Evolutionary conservation across 2,888 invertebrate species (phyloP).

Genomic region (Orchesellides sinensis): DNA sequence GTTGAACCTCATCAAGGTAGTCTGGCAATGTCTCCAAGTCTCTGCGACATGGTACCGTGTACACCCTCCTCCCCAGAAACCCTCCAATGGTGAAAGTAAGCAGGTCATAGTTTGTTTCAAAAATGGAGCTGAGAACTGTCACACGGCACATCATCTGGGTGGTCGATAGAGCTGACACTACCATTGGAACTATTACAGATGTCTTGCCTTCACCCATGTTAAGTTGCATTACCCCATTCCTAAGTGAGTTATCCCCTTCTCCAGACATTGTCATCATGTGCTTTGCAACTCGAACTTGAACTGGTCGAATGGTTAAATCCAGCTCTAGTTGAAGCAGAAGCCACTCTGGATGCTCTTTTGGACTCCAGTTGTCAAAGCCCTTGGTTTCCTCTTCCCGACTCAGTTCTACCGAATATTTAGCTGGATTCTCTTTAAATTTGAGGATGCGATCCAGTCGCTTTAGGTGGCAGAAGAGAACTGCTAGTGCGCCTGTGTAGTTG

Average conservation of each 20-base stretch:
- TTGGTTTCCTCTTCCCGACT: background rate
- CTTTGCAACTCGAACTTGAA: slow-evolving; percentile 55
- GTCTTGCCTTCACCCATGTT: slow-evolving; percentile 72
- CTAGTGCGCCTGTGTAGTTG: background rate
- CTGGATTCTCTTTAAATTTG: background rate
- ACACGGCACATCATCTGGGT: slow-evolving; percentile 57
- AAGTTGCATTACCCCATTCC: slow-evolving; percentile 60
- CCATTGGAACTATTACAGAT: slow-evolving; percentile 68
- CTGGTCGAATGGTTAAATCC: background rate
- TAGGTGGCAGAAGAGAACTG: background rate
- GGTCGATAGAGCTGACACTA: slow-evolving; percentile 47
- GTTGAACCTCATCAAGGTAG: background rate
- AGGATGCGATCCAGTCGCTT: background rate
- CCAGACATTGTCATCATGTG: slow-evolving; percentile 43
- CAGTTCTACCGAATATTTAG: background rate
- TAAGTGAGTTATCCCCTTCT: background rate
- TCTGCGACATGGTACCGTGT: slow-evolving; percentile 66
- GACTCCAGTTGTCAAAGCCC: background rate
- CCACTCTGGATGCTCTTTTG: background rate
- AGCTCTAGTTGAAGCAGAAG: background rate
- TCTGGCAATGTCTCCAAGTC: slow-evolving; percentile 48
- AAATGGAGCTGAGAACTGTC: slow-evolving; percentile 68
- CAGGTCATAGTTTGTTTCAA: slow-evolving; percentile 50
- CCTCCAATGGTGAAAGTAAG: slow-evolving; percentile 63
- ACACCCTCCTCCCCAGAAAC: slow-evolving; percentile 48